Base-by-base conservation (phyloP, 2,113 vertebrate species). In the Excalfactoria chinensis region DNA sequence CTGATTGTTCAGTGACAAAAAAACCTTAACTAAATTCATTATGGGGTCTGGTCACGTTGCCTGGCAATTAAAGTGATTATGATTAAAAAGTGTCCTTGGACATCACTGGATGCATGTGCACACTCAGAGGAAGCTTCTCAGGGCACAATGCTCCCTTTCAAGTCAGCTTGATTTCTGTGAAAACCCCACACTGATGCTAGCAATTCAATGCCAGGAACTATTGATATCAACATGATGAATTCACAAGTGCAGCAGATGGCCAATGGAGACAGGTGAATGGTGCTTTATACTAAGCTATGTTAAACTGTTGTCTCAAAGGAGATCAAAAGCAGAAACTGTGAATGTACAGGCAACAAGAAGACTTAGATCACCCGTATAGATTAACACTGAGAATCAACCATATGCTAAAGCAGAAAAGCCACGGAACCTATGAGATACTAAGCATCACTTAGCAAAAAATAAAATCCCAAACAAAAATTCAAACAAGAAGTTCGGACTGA, bases 61-160 rank as follows among this genome's bases (percentile, higher is more conserved):
- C 49, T 79, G 32, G 59, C 1, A 4, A 91, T 84, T 89, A 25
- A 95, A 87, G 82, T 69, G 81, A 92, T 93, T 87, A 84, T 37
- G 89, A 72, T 35, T 81, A 58, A 75, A 81, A 88, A 81, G 37
- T 59, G 77, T 37, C 81, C 74, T 82, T 69, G 68, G 86, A 55
- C 28, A 44, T 62, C 44, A 46, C n/a, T 44, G 70, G 23, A 41
- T 48, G 73, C 70, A 44, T 48, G 63, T 35, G 35, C 80, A 84
- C 22, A 41, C 69, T 44, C 1, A 3, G 23, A 72, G 0, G 1
- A 35, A n/a, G 48, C 35, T 93, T 20, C 66, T n/a, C n/a, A 0
- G 5, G 53, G n/a, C 69, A 93, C 77, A 94, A 82, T 88, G 88
- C 49, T 84, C 70, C 90, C 35, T 34, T 66, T 90, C 49, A 92